phyloP scores from a whole-genome alignment of 2,797 vertebrate genomes.

The Momotus momota region DNA sequence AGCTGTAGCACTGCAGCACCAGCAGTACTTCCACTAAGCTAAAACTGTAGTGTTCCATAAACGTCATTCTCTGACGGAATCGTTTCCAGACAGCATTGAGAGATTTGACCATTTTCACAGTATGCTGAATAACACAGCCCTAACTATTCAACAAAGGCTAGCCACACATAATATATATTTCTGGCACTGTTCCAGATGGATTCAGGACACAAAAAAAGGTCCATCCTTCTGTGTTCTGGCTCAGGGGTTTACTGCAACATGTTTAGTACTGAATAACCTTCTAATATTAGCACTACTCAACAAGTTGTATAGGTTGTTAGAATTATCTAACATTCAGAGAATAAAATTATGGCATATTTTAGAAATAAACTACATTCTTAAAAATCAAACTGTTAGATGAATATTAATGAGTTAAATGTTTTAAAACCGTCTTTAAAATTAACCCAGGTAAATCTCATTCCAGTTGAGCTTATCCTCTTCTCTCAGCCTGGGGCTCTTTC shows the following conservation, averaged over 20 bases:
- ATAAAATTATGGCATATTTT: neutral
- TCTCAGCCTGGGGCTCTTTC: neutral
- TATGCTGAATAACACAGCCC: neutral
- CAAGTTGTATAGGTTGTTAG: neutral
- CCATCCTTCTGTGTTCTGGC: neutral
- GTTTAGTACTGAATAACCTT: neutral
- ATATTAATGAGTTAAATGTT: neutral
- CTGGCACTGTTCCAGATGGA: conserved; percentile 29
- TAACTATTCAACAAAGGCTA: conserved; percentile 23
- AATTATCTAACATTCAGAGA: neutral
- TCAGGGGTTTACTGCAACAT: neutral
- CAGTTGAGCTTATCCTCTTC: neutral
- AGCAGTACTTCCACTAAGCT: neutral
- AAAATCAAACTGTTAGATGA: neutral
- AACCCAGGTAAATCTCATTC: neutral
- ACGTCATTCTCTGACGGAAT: conserved; percentile 24
- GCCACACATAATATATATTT: conserved; percentile 42
- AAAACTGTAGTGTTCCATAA: neutral
- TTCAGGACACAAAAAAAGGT: neutral
- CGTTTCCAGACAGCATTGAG: conserved; percentile 11
- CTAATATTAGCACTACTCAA: neutral
- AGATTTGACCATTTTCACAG: conserved; percentile 55
- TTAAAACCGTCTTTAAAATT: neutral
- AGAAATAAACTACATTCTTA: neutral
- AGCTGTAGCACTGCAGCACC: conserved; percentile 8